A percentile compares a stretch with the other conserved stretches of the same genome.
Conservation (phyloP, 1,140 invertebrate species). For the Varroa destructor region DNA sequence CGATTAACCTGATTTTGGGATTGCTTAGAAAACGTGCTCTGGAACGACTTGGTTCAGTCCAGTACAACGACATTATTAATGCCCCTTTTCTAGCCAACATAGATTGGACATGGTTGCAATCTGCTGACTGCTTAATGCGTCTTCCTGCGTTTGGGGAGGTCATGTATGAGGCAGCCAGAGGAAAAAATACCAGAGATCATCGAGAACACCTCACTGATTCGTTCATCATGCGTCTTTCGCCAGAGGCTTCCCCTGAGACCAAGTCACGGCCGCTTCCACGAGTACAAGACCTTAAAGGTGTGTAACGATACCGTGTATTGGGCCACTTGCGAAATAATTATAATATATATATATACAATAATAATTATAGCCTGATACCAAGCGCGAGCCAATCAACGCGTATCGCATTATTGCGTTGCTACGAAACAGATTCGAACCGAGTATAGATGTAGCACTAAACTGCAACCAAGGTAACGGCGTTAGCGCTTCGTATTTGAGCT, state of each 20-base stretch:
- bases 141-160: neutral
- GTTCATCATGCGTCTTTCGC: neutral
- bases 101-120: neutral
- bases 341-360: no score
- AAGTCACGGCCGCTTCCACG: neutral
- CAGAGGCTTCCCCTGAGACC: neutral
- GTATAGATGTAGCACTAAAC: no score
- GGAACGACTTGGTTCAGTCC: slow-evolving; percentile 20
- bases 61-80: slow-evolving; percentile 12
- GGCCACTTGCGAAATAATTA: no score
- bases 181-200: neutral
- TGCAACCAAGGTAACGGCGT: no score
- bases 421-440: no score
- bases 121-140: neutral
- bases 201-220: neutral
- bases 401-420: no score
- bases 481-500: no score
- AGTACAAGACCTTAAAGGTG: slow-evolving; percentile 8
- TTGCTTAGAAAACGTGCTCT: neutral
- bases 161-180: neutral
- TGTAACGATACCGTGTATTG: neutral
- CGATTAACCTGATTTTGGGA: slow-evolving; percentile 6
- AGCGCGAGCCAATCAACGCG: no score
- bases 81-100: neutral
- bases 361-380: no score